Percentiles rank a stretch among this genome's conserved stretches.
Conservation (phyloP, 35 echinoderm and acorn worm genomes). For the Acanthaster planci region DNA sequence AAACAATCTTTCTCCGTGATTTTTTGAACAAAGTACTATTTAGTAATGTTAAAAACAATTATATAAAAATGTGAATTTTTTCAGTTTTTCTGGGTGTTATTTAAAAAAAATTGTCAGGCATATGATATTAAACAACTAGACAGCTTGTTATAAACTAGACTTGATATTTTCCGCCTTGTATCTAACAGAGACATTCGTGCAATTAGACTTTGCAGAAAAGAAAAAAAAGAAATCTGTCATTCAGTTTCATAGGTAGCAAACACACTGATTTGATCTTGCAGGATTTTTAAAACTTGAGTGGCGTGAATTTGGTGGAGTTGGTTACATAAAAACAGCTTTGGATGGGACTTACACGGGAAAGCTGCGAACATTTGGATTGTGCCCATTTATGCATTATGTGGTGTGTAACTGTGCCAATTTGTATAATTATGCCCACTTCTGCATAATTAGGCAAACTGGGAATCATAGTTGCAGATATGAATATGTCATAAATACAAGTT, state of each 20-base stretch:
- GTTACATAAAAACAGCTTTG: neutral
- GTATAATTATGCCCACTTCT: neutral
- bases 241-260: conserved; percentile 16
- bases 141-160: conserved; percentile 23
- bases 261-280: conserved; percentile 4
- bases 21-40: conserved; percentile 31
- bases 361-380: neutral
- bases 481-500: too few species aligned
- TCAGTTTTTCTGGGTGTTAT: conserved; percentile 23
- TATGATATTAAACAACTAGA: conserved; percentile 31
- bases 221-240: neutral
- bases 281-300: neutral
- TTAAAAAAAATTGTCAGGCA: conserved; percentile 25
- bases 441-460: too few species aligned
- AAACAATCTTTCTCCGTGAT: neutral
- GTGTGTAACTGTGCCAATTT: neutral
- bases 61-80: conserved; percentile 1
- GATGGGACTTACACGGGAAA: conserved; percentile 5
- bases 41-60: conserved; percentile 30
- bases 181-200: conserved; percentile 11
- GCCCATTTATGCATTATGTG: conserved; percentile 22
- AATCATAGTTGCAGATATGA: too few species aligned
- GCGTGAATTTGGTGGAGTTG: conserved; percentile 16
- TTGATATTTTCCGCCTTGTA: conserved; percentile 26
- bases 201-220: conserved; percentile 2